Conservation (phyloP, 1,140 invertebrate genomes). For the Pemphigus obesinymphae region DNA sequence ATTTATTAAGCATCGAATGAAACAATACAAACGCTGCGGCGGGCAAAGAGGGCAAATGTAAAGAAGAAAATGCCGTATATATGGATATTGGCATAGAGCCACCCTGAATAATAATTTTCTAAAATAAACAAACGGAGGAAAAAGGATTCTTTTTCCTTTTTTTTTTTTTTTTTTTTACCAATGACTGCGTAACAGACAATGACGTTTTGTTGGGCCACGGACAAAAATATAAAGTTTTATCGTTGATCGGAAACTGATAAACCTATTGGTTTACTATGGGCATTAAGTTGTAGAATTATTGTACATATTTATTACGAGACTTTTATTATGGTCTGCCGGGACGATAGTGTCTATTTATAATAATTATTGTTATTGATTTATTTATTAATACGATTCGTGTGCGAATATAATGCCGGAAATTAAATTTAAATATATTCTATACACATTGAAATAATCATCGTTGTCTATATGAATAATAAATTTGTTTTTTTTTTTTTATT, state of each 20-base stretch:
- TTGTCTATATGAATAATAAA: not conserved
- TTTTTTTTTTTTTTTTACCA: not conserved
- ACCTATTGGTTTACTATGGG: not conserved
- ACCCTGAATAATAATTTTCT: constrained; percentile 31
- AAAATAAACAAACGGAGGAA: constrained; percentile 15
- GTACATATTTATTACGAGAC: not conserved
- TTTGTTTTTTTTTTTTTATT: too few species aligned
- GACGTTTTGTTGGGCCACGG: not conserved
- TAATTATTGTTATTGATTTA: not conserved
- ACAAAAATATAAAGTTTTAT: constrained; percentile 21
- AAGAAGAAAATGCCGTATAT: not conserved
- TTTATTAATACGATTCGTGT: too few species aligned
- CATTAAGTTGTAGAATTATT: constrained; percentile 14
- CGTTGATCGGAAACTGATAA: constrained; percentile 7
- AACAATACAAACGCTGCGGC: constrained; percentile 14
- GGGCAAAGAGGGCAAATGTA: not conserved
- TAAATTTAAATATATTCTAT: too few species aligned
- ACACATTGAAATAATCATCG: too few species aligned
- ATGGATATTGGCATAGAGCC: constrained; percentile 21
- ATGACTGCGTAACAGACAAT: not conserved
- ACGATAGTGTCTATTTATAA: not conserved
- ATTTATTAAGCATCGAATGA: constrained; percentile 25
- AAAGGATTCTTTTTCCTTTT: not conserved
- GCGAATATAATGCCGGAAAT: too few species aligned
- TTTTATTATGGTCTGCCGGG: not conserved